Base-by-base conservation (phyloP, 2,113 vertebrate species). In the Megaceryle maxima region DNA sequence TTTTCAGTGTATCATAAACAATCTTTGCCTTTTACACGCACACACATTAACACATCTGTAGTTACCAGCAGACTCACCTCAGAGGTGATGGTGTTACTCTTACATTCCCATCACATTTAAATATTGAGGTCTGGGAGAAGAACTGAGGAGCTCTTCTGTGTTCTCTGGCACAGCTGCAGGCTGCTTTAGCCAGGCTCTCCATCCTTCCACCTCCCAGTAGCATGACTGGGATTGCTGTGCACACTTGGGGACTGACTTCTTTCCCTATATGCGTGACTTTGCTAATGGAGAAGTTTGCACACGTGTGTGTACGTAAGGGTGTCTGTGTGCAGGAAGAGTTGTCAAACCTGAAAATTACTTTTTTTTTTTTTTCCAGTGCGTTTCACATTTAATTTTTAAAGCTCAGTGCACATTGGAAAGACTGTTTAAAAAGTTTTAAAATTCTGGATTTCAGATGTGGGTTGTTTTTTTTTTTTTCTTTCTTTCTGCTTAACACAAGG, bases 301-400 rank as follows among this genome's bases (percentile, higher is more conserved):
- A 0, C 25, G n/a, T 74, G 8, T 76, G 64, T 19, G 50, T 88
- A 6, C 6, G 4, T 48, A 44, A 67, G 37, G 33, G 17, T 56
- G 20, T 66, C 6, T 41, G 12, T 28, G 20, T 82, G 74, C 1
- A 0, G 62, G 28, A 84, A 76, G 19, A 72, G 18, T 31, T 1
- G 0, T n/a, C 24, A 68, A 72, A 68, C n/a, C 35, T 90, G 46
- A 83, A n/a, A 82, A 76, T 69, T 20, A 19, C 5, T 39, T n/a
- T 4, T 39, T 19, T 57, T 22, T 48, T 39, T 64, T 21, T 28
- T 15, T 18, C 39, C 10, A 35, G 0, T 3, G 11, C 39, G 16
- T 92, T 83, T 92, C 64, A 83, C 68, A 88, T 50, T 64, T 90
- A 51, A 25, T 88, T 88, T 92, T 88, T 91, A 81, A 88, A 87